Base-by-base conservation (phyloP, 2,797 vertebrate species). In the Netta rufina region DNA sequence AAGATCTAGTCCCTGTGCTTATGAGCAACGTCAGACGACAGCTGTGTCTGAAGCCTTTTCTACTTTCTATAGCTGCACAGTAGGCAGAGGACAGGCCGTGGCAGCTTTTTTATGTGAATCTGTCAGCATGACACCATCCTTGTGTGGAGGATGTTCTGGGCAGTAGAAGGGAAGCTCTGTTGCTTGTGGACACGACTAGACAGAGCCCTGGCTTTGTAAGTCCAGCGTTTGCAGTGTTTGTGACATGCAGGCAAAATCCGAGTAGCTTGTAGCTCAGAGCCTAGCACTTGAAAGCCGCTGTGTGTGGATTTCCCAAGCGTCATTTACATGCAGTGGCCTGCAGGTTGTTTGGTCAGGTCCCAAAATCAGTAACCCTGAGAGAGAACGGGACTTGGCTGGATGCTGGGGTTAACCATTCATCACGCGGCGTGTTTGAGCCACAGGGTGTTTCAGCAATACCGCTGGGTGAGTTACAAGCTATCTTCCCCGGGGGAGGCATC, bases 391-490 rank as follows among this genome's bases (percentile, higher is more conserved):
- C n/a, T 91, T 71, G 62, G 28, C 25, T 12, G 32, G 49, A 5
- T 67, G 25, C 33, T 76, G 41, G 82, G 32, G 36, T 69, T 30
- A 89, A 60, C 66, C 22, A 10, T 8, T 45, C 17, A 19, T 41
- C 0, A 0, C 11, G 38, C 2, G 17, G 43, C 16, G 24, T 1
- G 0, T 88, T 87, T 70, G 74, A 36, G 60, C 47, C 17, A 2
- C 3, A 5, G 47, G 9, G 11, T 33, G n/a, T 15, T 75, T 78
- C 60, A 51, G 56, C 3, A 10, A 15, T 7, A 14, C 15, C 22
- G 56, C 24, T 8, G 30, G 10, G 6, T 89, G 67, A 74, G 45
- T 47, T 41, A 72, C 58, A 60, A 69, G 51, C 58, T 62, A 47
- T 38, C 33, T 36, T 84, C 56, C 30, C 36, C 15, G 13, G 74